Conservation (phyloP, 1,140 invertebrate genomes). For the Propsilocerus akamusi region DNA sequence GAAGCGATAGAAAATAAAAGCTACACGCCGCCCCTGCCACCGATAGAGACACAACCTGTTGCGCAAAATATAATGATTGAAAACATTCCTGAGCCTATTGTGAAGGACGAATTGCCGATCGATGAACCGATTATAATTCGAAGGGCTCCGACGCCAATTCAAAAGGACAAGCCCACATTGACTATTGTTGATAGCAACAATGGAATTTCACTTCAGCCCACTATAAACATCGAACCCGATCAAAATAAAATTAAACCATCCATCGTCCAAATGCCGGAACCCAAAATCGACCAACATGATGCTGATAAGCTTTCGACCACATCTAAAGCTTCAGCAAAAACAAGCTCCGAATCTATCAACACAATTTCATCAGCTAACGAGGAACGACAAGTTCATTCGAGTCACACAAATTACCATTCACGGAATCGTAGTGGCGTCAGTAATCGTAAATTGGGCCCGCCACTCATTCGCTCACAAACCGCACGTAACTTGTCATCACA, state of each 20-base stretch:
- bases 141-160: not conserved
- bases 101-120: not conserved
- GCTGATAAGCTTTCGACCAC: not conserved
- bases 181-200: not conserved
- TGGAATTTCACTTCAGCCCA: not conserved
- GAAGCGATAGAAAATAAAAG: no score
- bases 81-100: no score
- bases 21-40: no score
- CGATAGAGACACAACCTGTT: no score
- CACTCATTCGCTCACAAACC: constrained; percentile 6
- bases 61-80: no score
- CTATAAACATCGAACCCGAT: not conserved
- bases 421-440: not conserved
- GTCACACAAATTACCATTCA: not conserved
- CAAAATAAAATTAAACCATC: not conserved
- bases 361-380: not conserved
- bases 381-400: not conserved
- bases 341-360: not conserved
- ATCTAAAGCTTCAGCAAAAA: not conserved
- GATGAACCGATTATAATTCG: not conserved
- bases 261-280: not conserved
- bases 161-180: not conserved
- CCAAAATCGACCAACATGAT: not conserved
- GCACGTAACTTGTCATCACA: not conserved
- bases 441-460: not conserved